Evolutionary conservation across 2,113 vertebrate species (phyloP).

Genomic region (Octodon degus): DNA sequence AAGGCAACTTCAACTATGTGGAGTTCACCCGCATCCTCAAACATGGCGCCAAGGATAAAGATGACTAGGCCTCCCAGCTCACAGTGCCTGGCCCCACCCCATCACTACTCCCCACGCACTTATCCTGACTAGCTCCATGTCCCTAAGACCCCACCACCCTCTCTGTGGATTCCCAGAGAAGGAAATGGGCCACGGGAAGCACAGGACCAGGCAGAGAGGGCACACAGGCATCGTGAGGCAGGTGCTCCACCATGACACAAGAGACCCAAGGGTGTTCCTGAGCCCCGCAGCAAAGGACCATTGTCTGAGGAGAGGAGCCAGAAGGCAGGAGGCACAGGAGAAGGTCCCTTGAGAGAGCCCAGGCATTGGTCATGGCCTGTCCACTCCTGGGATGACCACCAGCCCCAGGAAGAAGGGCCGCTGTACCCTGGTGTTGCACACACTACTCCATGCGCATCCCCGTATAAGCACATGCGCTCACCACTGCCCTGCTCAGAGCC

Average conservation of each 20-base stretch:
- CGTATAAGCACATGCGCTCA: conserved; percentile 12
- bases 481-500: neutral
- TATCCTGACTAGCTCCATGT: neutral
- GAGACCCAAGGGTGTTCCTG: neutral
- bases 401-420: neutral
- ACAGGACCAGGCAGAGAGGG: neutral
- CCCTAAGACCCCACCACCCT: neutral
- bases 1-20: conserved; percentile 99
- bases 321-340: neutral
- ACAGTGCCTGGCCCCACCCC: neutral
- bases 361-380: neutral
- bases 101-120: neutral
- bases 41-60: conserved; percentile 95
- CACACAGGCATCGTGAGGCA: too few species aligned
- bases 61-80: conserved; percentile 78
- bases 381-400: neutral
- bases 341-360: neutral
- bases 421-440: neutral
- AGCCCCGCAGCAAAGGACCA: neutral
- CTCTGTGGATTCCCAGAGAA: neutral
- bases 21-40: conserved; percentile 99
- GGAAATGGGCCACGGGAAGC: neutral
- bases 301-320: neutral
- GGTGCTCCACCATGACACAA: neutral
- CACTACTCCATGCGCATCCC: neutral